phyloP scores from a whole-genome alignment of 2,113 vertebrate genomes.

The Megaceryle maxima region DNA sequence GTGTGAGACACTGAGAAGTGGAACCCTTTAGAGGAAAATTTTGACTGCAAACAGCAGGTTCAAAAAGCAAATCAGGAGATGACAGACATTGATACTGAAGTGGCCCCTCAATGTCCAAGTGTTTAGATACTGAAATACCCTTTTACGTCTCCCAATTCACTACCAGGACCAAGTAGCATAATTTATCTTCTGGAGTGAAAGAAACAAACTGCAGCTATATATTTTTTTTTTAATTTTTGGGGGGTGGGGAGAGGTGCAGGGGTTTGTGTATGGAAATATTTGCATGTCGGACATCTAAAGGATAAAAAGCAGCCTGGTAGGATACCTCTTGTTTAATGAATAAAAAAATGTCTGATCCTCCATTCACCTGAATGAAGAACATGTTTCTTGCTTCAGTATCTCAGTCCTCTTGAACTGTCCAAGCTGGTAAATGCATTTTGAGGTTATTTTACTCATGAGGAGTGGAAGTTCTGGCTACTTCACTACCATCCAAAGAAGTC shows the following conservation, averaged over 20 bases:
- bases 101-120: background rate
- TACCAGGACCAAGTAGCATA: slow-evolving; percentile 58
- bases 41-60: background rate
- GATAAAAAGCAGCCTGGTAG: background rate
- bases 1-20: background rate
- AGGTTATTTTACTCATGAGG: background rate
- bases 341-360: background rate
- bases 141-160: slow-evolving; percentile 57
- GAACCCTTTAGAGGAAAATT: background rate
- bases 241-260: too few relatives aligned
- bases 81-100: background rate
- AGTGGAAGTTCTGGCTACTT: background rate
- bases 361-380: background rate
- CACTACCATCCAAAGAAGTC: background rate
- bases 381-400: background rate
- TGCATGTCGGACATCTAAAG: background rate
- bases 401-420: background rate
- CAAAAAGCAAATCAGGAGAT: background rate
- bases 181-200: slow-evolving; percentile 69
- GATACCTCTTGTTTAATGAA: background rate
- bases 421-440: background rate
- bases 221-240: background rate
- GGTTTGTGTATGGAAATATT: background rate
- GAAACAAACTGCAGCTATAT: background rate
- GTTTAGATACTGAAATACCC: slow-evolving; percentile 35